Evolutionary conservation across 2,797 vertebrate species (phyloP).

Genomic region (Fistularia commersonii): DNA sequence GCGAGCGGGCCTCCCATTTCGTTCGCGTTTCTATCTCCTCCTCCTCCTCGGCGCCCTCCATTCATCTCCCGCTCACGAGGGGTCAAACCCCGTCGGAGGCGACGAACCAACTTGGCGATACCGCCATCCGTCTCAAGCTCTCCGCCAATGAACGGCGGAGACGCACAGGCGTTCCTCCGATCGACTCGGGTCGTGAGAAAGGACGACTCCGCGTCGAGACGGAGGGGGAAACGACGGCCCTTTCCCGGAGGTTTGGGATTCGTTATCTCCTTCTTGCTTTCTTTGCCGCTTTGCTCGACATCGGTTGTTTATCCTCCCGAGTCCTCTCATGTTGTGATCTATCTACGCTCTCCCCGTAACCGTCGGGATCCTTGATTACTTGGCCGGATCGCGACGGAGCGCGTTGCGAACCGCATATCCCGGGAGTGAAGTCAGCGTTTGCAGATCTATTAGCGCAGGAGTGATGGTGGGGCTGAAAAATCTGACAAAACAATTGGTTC

Average conservation of each 20-base stretch:
- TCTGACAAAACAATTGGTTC: conserved; percentile 83
- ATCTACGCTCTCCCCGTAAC: conserved; percentile 48
- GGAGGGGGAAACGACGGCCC: too few species aligned
- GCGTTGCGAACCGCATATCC: conserved; percentile 56
- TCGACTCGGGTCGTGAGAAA: conserved; percentile 37
- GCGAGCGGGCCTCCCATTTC: conserved; percentile 80
- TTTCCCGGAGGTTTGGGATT: neutral
- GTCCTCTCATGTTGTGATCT: conserved; percentile 59
- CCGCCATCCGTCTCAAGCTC: too few species aligned
- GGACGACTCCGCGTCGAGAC: conserved; percentile 20
- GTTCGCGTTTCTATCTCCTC: conserved; percentile 62
- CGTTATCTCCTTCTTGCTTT: neutral
- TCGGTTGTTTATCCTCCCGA: conserved; percentile 51
- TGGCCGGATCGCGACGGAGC: conserved; percentile 39
- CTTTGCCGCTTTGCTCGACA: neutral
- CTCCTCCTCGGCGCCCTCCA: conserved; percentile 57
- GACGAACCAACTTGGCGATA: conserved; percentile 24
- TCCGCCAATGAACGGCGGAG: too few species aligned
- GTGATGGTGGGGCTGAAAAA: conserved; percentile 75
- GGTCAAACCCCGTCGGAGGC: conserved; percentile 72
- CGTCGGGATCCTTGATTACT: conserved; percentile 42
- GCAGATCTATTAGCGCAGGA: conserved; percentile 76
- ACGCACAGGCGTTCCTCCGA: conserved; percentile 8
- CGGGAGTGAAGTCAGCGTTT: conserved; percentile 59
- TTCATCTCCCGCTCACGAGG: conserved; percentile 58